Percentiles rank a stretch among this genome's conserved stretches.
phyloP scores from a whole-genome alignment of 2,888 invertebrate species.

The Ischnura elegans region DNA sequence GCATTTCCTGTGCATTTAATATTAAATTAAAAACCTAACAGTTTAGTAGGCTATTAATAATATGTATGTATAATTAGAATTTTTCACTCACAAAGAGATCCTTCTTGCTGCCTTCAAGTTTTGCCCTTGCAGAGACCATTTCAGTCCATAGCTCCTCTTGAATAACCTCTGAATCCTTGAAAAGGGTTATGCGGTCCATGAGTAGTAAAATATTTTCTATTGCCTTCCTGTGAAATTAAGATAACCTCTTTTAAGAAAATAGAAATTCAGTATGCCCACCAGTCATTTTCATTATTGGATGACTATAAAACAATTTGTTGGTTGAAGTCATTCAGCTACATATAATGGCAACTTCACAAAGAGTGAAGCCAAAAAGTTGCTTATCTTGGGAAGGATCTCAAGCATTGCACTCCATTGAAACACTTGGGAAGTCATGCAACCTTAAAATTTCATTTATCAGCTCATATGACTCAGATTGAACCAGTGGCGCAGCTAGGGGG shows the following conservation, averaged over 20 bases:
- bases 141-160: constrained; percentile 54
- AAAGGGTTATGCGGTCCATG: not conserved
- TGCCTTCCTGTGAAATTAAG: not conserved
- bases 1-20: constrained; percentile 71
- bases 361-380: too few relatives aligned
- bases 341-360: too few relatives aligned
- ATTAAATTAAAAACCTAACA: not conserved
- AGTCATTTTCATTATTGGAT: too few relatives aligned
- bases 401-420: too few relatives aligned
- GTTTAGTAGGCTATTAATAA: too few relatives aligned
- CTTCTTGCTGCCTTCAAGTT: not conserved
- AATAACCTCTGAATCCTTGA: not conserved
- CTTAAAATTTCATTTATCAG: too few relatives aligned
- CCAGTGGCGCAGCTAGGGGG: too few relatives aligned
- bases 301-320: too few relatives aligned
- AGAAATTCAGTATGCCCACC: not conserved
- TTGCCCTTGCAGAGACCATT: constrained; percentile 26
- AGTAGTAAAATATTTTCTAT: constrained; percentile 23
- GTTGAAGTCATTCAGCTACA: too few relatives aligned
- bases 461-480: too few relatives aligned
- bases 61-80: not conserved
- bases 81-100: not conserved
- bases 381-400: too few relatives aligned
- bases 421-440: too few relatives aligned
- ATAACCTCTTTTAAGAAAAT: not conserved